These are phyloP conservation scores for Hippopotamus amphibius DNA, from an alignment of 2,113 vertebrate genomes.

Conservation along the genomic window DNA sequence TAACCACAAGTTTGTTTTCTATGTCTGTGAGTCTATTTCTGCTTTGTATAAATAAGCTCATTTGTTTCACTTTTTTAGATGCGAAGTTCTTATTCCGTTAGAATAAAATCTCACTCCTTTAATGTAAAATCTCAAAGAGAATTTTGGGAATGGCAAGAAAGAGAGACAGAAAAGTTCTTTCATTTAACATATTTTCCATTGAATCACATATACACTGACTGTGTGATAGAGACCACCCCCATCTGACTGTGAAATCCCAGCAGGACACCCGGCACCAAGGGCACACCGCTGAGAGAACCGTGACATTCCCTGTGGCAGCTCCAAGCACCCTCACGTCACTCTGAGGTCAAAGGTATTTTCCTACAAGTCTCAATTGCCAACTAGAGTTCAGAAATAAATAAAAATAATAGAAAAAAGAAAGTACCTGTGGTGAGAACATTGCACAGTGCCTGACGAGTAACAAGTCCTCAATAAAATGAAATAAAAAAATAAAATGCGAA, in stretches of 20 bases:
- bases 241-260: background rate
- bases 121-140: constrained; percentile 32
- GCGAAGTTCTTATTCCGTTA: background rate
- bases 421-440: background rate
- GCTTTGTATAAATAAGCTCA: background rate
- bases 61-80: background rate
- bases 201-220: background rate
- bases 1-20: background rate
- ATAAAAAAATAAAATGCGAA: background rate
- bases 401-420: background rate
- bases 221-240: background rate
- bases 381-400: background rate
- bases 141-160: background rate
- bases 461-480: background rate
- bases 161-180: background rate
- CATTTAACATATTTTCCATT: background rate
- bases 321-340: background rate
- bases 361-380: background rate
- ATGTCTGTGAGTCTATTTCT: background rate
- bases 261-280: too few relatives aligned
- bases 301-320: background rate
- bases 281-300: too few relatives aligned
- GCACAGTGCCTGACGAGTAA: background rate
- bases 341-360: background rate
- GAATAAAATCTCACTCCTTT: constrained; percentile 11